phyloP scores from a whole-genome alignment of 2,113 vertebrate genomes.

The Nothobranchius kuhntae region DNA sequence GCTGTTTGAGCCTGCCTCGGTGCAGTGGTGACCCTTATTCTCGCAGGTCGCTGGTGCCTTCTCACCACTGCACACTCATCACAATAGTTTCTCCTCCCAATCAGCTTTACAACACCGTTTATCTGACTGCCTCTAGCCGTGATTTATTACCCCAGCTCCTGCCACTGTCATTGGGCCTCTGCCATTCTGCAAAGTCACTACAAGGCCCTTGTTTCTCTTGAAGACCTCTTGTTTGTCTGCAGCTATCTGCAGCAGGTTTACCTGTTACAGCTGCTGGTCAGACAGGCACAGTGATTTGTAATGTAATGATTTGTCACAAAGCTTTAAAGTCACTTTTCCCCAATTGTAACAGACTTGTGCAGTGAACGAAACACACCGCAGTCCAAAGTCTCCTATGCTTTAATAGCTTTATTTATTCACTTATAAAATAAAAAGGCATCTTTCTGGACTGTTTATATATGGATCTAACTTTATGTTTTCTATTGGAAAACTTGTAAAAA shows the following conservation, averaged over 20 bases:
- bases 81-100: slow-evolving; percentile 75
- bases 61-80: slow-evolving; percentile 62
- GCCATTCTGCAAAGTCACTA: slow-evolving; percentile 63
- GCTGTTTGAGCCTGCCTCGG: slow-evolving; percentile 62
- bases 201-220: slow-evolving; percentile 56
- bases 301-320: slow-evolving; percentile 53
- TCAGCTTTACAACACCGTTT: slow-evolving; percentile 69
- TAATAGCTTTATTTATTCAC: too few relatives aligned
- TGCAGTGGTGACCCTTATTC: slow-evolving; percentile 71
- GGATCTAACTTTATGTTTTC: not conserved
- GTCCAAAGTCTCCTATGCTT: not conserved
- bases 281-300: slow-evolving; percentile 35
- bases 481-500: not conserved
- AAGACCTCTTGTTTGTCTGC: slow-evolving; percentile 32
- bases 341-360: slow-evolving; percentile 36
- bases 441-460: slow-evolving; percentile 16
- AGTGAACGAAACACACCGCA: slow-evolving; percentile 31
- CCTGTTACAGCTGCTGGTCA: slow-evolving; percentile 32
- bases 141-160: slow-evolving; percentile 74
- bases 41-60: slow-evolving; percentile 62
- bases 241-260: slow-evolving; percentile 39
- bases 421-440: slow-evolving; percentile 11
- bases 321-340: slow-evolving; percentile 40
- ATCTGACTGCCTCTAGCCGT: slow-evolving; percentile 72
- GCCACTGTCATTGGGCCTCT: slow-evolving; percentile 67